Evolutionary conservation across 2,113 vertebrate genomes (phyloP), one percentile per base, ranked within the genome.

Genomic region (Toxostoma redivivum): DNA sequence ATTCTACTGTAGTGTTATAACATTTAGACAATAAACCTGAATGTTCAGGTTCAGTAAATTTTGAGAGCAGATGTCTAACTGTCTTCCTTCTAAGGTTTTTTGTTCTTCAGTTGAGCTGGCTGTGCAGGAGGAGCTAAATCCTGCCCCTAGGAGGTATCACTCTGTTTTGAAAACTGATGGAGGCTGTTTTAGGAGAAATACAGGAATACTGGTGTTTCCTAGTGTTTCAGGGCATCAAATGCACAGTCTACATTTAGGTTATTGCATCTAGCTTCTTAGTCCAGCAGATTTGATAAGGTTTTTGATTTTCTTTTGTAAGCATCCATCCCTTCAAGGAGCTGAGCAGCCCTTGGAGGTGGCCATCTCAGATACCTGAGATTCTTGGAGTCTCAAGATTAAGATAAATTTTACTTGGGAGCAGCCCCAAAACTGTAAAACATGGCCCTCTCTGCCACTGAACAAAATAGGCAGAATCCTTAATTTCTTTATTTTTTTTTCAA

Each of bases 361-460:
- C 3, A 4, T 50, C 7, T 72, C 10, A 74, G 23, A 87, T 15
- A 24, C 18, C 27, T 81, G 31, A 0, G 3, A 33, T 3, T 16
- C 12, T 25, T 78, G 13, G 17, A 66, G 5, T 42, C 35, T 51
- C 38, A 37, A 30, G 25, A n/a, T 24, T 47, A 44, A 81, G 25
- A 69, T 8, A 45, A 45, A 73, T 77, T 57, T 86, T 31, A n/a
- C 11, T 20, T 54, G 21, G 4, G 5, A 71, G 3, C 23, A 72
- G 6, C 3, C 5, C 12, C 13, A 65, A n/a, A 64, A 15, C 22
- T 51, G 13, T 61, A 48, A 91, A 69, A 45, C 40, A 15, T 17
- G 1, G 7, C 9, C 2, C 3, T 65, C 23, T 45, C n/a, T 84
- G 4, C 1, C 3, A 3, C 6, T 25, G 23, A 73, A 70, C 4